Evolutionary conservation across 2,888 invertebrate genomes (phyloP), one percentile per base, ranked within the genome.

Genomic region (Eupithecia dodoneata): DNA sequence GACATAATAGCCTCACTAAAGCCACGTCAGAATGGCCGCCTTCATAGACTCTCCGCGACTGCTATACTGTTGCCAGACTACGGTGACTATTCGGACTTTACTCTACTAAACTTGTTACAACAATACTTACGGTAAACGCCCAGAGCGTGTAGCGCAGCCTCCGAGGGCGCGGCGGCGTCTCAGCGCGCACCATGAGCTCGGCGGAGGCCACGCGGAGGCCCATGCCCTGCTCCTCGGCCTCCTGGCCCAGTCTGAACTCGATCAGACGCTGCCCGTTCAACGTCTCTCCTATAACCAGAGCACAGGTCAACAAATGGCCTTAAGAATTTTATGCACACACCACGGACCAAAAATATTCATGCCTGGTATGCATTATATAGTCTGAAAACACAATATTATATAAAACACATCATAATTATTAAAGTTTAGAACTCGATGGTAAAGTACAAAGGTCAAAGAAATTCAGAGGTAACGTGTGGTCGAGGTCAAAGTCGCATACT

Each of bases 231-330:
- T 89, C 96, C 79, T 88, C 88, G 72, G 94, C 93, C 85, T 96
- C 96, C 83, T 96, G 95, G 82, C 96, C 96, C 87, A 97, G 96
- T 76, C 97, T 96, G 94, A 98, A 98, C 92, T 98, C 98, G 85
- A 98, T 96, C 85, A 98, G 95, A 77, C 97, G 97, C 92, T 98
- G 98, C 73, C 98, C 97, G 90, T 98, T 98, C 86, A 98, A 95
- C 87, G 97, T 96, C 85, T 97, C 96, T 86, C 98, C 98, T 98
- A 70, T 86, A 92, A 45, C n/a, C 70, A 44, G 2, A 70, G 15
- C 45, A n/a, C 4, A 69, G 6, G 4, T 44, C 44, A 44, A 69
- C 45, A 13, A 69, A 69, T 30, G 63, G 3, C 30, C 4, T 3
- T 2, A 63, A 30, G 1, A 10, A 30, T 30, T 30, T 30, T 4